Evolutionary conservation across 2,888 invertebrate genomes (phyloP).

Genomic region (Agrilus biguttatus): DNA sequence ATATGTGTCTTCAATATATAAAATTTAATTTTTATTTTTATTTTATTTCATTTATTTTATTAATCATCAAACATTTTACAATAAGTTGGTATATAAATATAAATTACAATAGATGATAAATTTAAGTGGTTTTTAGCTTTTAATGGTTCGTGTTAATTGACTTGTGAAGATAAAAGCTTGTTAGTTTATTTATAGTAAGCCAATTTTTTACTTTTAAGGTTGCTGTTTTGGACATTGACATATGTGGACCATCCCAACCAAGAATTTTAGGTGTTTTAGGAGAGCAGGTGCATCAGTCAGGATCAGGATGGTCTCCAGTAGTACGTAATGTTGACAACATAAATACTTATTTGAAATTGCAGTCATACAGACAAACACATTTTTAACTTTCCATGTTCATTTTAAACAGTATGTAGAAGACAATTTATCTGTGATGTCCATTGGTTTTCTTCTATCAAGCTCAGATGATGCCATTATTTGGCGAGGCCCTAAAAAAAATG

Average conservation of each 20-base stretch:
- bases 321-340: slow-evolving; percentile 41
- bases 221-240: slow-evolving; percentile 91
- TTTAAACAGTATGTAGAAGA: slow-evolving; percentile 69
- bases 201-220: slow-evolving; percentile 42
- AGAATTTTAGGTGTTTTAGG: slow-evolving; percentile 82
- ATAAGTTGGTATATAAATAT: no score
- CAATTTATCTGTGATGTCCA: slow-evolving; percentile 93
- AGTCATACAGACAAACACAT: background rate
- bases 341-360: no score
- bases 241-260: slow-evolving; percentile 97
- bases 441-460: slow-evolving; percentile 78
- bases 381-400: slow-evolving; percentile 8
- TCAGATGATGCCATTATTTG: slow-evolving; percentile 96
- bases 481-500: slow-evolving; percentile 98
- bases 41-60: background rate
- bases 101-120: no score
- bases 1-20: no score
- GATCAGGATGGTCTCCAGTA: slow-evolving; percentile 94
- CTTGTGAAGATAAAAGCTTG: background rate
- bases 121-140: no score
- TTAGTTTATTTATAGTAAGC: background rate
- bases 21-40: no score
- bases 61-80: no score
- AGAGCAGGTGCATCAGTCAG: slow-evolving; percentile 91
- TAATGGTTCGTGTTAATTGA: background rate